phyloP scores from a whole-genome alignment of 1,140 invertebrate genomes.

The Pogonognathellus flavescens region DNA sequence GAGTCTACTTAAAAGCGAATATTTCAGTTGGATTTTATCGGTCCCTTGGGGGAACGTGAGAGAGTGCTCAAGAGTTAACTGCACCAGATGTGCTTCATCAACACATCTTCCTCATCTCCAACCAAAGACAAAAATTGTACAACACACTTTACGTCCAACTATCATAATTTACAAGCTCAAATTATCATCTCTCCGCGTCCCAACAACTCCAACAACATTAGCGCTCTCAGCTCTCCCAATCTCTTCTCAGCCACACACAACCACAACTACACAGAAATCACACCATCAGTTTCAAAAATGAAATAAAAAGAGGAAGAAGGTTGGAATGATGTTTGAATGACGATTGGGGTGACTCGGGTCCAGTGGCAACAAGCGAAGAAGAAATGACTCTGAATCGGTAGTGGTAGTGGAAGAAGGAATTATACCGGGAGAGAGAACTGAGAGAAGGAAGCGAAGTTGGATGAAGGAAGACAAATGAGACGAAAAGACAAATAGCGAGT shows the following conservation, averaged over 20 bases:
- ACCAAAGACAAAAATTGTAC: background rate
- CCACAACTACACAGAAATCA: background rate
- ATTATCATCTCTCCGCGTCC: background rate
- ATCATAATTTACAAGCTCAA: background rate
- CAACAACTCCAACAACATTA: too few species aligned
- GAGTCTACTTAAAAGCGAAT: conserved; percentile 42
- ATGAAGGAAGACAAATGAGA: conserved; percentile 33
- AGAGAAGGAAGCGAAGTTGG: background rate
- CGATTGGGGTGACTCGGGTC: too few species aligned
- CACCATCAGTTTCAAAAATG: background rate
- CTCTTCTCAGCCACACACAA: background rate
- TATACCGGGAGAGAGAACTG: background rate
- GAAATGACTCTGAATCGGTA: too few species aligned
- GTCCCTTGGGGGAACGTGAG: conserved; percentile 59
- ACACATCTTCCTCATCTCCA: background rate
- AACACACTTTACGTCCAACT: background rate
- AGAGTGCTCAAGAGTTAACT: conserved; percentile 24
- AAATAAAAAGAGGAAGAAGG: background rate
- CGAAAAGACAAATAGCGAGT: conserved; percentile 32
- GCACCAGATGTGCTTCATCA: conserved; percentile 39
- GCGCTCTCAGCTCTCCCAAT: too few species aligned
- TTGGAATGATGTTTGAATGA: too few species aligned
- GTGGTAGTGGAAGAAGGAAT: too few species aligned
- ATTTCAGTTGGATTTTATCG: conserved; percentile 64
- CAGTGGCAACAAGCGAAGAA: too few species aligned